A percentile compares a stretch with the other conserved stretches of the same genome.
Conservation (phyloP, 92 coral and sea anemone species). For the Epizoanthus fatuus region DNA sequence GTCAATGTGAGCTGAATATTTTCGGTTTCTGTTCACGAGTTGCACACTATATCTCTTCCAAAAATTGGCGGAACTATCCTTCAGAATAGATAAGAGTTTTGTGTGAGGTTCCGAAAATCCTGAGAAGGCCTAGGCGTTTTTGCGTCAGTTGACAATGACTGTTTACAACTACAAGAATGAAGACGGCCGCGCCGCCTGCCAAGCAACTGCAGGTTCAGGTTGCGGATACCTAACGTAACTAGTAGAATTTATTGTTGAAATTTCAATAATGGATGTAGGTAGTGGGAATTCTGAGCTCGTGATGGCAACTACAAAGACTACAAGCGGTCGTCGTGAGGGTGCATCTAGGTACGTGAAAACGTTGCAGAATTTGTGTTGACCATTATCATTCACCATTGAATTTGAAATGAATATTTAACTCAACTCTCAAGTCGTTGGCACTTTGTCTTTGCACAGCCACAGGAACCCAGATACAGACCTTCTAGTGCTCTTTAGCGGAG, state of each 20-base stretch:
- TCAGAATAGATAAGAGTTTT: not conserved
- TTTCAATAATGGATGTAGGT: slow-evolving; percentile 11
- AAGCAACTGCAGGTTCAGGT: slow-evolving; percentile 5
- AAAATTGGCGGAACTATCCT: not conserved
- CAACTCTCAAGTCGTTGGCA: no score
- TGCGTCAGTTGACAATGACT: not conserved
- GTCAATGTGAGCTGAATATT: not conserved
- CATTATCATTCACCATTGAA: no score
- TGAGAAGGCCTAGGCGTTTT: not conserved
- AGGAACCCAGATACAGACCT: no score
- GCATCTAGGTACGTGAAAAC: slow-evolving; percentile 14
- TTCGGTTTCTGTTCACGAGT: not conserved
- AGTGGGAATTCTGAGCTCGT: not conserved
- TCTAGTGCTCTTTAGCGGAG: no score
- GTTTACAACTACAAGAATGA: no score
- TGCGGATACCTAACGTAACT: not conserved
- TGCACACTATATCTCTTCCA: no score
- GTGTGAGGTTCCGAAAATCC: not conserved
- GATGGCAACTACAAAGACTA: slow-evolving; percentile 27
- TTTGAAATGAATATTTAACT: not conserved
- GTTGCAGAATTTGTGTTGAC: not conserved
- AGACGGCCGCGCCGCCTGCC: not conserved
- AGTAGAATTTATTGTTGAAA: not conserved
- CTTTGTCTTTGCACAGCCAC: no score
- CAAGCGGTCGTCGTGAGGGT: slow-evolving; percentile 19